A percentile compares a stretch with the other conserved stretches of the same genome.
phyloP scores from a whole-genome alignment of 2,797 vertebrate species.

The Sebastes vulpes region DNA sequence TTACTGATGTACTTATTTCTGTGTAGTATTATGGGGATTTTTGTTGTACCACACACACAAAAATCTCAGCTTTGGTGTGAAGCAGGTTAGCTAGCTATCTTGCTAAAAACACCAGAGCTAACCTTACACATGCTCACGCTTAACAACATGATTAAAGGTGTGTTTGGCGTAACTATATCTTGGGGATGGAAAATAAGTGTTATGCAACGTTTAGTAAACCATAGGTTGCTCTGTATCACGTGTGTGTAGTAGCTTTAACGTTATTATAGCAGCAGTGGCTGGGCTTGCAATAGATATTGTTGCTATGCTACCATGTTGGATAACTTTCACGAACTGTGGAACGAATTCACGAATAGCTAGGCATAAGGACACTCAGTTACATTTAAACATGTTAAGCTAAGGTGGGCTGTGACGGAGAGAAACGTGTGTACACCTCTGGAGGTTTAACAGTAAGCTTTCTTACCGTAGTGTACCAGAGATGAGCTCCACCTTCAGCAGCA shows the following conservation, averaged over 20 bases:
- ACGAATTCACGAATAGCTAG: not conserved
- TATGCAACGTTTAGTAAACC: not conserved
- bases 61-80: not conserved
- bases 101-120: not conserved
- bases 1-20: too few relatives aligned
- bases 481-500: constrained; percentile 42
- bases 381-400: not conserved
- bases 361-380: not conserved
- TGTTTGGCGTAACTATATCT: not conserved
- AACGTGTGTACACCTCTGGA: not conserved
- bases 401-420: not conserved
- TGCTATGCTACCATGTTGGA: constrained; percentile 26
- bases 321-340: not conserved
- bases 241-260: not conserved
- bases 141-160: not conserved
- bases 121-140: not conserved
- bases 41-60: not conserved
- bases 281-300: not conserved
- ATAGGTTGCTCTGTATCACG: not conserved
- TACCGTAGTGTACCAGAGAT: constrained; percentile 47
- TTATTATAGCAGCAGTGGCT: not conserved
- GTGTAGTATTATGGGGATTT: not conserved
- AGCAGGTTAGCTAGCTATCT: not conserved
- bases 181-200: not conserved
- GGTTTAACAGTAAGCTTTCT: constrained; percentile 23